A percentile compares a stretch with the other conserved stretches of the same genome.
Evolutionary conservation across 2,113 vertebrate genomes (phyloP).

Genomic region (Macrotis lagotis): DNA sequence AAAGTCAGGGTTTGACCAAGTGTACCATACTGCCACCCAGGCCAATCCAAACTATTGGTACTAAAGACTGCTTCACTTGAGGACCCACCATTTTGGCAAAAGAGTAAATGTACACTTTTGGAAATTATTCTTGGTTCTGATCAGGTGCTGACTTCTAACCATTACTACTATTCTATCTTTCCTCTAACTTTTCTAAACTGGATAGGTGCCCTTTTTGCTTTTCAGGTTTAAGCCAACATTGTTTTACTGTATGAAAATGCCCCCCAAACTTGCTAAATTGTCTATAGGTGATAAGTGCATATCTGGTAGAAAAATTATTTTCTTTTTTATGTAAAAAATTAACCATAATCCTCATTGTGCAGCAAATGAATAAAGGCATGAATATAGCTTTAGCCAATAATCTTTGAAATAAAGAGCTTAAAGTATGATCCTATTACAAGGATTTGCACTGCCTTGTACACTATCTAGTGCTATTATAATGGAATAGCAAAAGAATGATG

Average conservation of each 20-base stretch:
- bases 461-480: slow-evolving; percentile 47
- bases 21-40: not conserved
- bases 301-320: slow-evolving; percentile 61
- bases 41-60: not conserved
- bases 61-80: not conserved
- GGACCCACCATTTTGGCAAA: not conserved
- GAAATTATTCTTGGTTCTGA: not conserved
- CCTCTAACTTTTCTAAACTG: not conserved
- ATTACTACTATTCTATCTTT: not conserved
- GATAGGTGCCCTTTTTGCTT: not conserved
- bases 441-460: slow-evolving; percentile 59
- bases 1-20: not conserved
- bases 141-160: not conserved
- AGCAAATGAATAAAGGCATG: slow-evolving; percentile 61
- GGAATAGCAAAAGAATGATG: slow-evolving; percentile 52
- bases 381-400: slow-evolving; percentile 63
- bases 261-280: slow-evolving; percentile 46
- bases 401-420: slow-evolving; percentile 71
- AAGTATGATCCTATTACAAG: slow-evolving; percentile 68
- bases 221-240: slow-evolving; percentile 17
- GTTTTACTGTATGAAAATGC: slow-evolving; percentile 24
- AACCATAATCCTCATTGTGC: slow-evolving; percentile 53
- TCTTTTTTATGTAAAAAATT: slow-evolving; percentile 49
- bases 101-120: not conserved
- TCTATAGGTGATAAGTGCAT: slow-evolving; percentile 29